Evolutionary conservation across 2,113 vertebrate species (phyloP), one percentile per base, ranked within the genome.

Genomic region (Pseudopipra pipra): DNA sequence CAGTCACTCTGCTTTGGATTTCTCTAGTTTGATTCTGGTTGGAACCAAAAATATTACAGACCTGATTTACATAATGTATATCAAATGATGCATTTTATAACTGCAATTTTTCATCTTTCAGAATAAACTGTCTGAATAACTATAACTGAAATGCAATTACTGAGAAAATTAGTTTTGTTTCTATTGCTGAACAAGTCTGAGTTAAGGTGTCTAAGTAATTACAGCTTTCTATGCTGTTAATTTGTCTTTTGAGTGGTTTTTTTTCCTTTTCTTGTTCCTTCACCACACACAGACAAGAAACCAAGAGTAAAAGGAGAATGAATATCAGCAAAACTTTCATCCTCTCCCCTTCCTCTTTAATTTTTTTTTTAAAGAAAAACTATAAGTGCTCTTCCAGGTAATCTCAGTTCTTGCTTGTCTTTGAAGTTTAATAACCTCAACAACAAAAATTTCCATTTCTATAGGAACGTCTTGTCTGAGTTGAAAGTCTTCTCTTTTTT

Each of bases 31-130:
- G 10, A 72, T 71, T 91, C 58, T 54, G 37, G 44, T 13, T 84
- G 47, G 58, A 90, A 75, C 70, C 47, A 85, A 94, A 91, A 94
- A 73, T 37, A 65, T 55, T 54, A 41, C 56, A 71, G 56, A 93
- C 37, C 17, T 39, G 44, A 85, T 87, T 82, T 74, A 79, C 54
- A 75, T 83, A 77, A 89, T 35, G 47, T 74, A 28, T 47, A 87
- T 39, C 39, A 90, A 90, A 89, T 27, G 72, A 56, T 84, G 81
- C 54, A 75, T 95, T 96, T 93, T 90, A 85, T 65, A 94, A 74
- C 56, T 72, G 73, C 56, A 78, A 79, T 75, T 35, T 24, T 51
- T 82, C 58, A 56, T 90, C 39, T 75, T 88, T 68, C 39, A 85
- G 39, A 93, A 84, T 49, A 61, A 73, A 46, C 28, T 81, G 43